phyloP scores from a whole-genome alignment of 2,113 vertebrate species.

The Dinomys branickii region DNA sequence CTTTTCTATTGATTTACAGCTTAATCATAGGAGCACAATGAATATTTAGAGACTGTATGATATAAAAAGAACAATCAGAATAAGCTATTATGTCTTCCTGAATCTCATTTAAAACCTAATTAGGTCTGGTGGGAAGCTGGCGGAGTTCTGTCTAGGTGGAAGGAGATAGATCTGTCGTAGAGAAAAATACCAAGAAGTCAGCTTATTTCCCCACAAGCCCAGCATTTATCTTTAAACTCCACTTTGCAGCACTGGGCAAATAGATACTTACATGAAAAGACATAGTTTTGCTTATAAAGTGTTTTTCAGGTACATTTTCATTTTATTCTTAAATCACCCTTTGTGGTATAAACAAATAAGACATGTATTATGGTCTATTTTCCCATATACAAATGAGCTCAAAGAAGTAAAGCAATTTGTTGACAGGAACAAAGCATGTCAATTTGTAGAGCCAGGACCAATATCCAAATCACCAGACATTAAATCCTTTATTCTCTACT shows the following conservation, averaged over 20 bases:
- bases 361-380: background rate
- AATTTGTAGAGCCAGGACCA: background rate
- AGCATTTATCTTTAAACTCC: slow-evolving; percentile 59
- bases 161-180: slow-evolving; percentile 80
- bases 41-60: slow-evolving; percentile 85
- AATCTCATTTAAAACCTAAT: slow-evolving; percentile 90
- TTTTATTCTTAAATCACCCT: background rate
- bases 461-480: background rate
- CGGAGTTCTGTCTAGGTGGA: slow-evolving; percentile 79
- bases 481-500: background rate
- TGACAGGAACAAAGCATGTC: background rate
- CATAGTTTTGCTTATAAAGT: slow-evolving; percentile 41
- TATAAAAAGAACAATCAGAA: slow-evolving; percentile 90
- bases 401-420: slow-evolving; percentile 42
- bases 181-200: slow-evolving; percentile 15
- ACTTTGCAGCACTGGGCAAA: slow-evolving; percentile 30
- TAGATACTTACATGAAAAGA: background rate
- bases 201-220: slow-evolving; percentile 44
- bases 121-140: slow-evolving; percentile 86
- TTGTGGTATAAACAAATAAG: background rate
- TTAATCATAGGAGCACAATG: slow-evolving; percentile 86
- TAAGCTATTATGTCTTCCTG: slow-evolving; percentile 87
- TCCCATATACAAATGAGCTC: slow-evolving; percentile 5
- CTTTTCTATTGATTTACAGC: slow-evolving; percentile 84
- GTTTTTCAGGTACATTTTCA: slow-evolving; percentile 41